phyloP scores from a whole-genome alignment of 2,888 invertebrate genomes.

The Tridacna crocea region DNA sequence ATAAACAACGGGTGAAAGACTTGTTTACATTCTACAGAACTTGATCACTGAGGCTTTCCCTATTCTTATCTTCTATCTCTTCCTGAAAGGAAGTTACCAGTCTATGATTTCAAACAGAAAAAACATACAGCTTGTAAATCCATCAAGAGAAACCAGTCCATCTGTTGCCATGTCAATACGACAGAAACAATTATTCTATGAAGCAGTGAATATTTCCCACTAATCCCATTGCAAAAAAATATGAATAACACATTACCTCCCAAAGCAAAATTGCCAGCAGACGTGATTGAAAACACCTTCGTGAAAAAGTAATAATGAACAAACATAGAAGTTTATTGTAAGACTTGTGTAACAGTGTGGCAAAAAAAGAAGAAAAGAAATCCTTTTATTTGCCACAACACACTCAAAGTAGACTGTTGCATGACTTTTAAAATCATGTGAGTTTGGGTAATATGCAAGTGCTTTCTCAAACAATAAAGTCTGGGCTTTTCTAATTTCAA shows the following conservation, averaged over 20 bases:
- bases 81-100: constrained; percentile 8
- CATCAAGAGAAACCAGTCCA: constrained; percentile 7
- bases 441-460: too few species aligned
- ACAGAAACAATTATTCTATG: neutral
- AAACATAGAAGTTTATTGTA: too few species aligned
- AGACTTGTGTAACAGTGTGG: too few species aligned
- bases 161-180: constrained; percentile 10
- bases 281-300: neutral
- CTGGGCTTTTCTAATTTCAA: too few species aligned
- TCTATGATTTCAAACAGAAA: constrained; percentile 6
- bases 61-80: neutral
- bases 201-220: neutral
- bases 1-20: too few species aligned
- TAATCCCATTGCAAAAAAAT: neutral
- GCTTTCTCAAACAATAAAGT: too few species aligned
- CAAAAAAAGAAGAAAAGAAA: too few species aligned
- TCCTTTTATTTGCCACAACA: too few species aligned
- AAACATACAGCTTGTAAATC: neutral
- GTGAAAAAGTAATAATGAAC: neutral
- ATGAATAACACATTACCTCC: neutral
- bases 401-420: too few species aligned
- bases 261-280: neutral
- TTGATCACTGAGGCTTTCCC: neutral
- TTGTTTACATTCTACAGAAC: too few species aligned
- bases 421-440: too few species aligned